Conservation (phyloP, 2,888 invertebrate species). For the Ennomos quercinarius region DNA sequence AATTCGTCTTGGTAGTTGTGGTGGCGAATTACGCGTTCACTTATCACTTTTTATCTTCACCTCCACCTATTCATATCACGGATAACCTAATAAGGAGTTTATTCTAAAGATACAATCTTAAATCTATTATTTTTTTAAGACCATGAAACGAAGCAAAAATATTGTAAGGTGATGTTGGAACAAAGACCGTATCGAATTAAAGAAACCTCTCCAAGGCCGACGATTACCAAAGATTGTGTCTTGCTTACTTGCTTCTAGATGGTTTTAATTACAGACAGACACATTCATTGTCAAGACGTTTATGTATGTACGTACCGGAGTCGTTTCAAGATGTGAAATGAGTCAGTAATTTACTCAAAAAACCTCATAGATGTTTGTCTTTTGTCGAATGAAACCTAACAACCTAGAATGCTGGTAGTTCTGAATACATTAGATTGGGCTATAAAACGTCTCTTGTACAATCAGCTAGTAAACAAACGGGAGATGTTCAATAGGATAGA, state of each 20-base stretch:
- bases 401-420: too few relatives aligned
- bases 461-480: constrained; percentile 14
- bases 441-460: not conserved
- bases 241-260: constrained; percentile 37
- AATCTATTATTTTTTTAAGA: constrained; percentile 3
- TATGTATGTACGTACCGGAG: too few relatives aligned
- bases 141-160: constrained; percentile 13
- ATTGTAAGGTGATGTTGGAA: constrained; percentile 35
- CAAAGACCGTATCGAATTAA: constrained; percentile 44
- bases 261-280: constrained; percentile 23
- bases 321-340: too few relatives aligned
- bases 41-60: not conserved
- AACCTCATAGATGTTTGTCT: too few relatives aligned
- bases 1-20: not conserved
- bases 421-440: too few relatives aligned
- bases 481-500: constrained; percentile 19
- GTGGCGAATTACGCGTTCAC: not conserved
- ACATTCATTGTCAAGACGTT: constrained; percentile 19
- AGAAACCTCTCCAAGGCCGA: constrained; percentile 40
- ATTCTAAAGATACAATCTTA: constrained; percentile 9
- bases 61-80: not conserved
- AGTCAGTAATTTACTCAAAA: too few relatives aligned
- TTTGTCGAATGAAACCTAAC: too few relatives aligned
- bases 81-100: not conserved
- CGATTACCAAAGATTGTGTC: constrained; percentile 41